Evolutionary conservation across 2,888 invertebrate species (phyloP), one percentile per base, ranked within the genome.

Genomic region (Limulus polyphemus): DNA sequence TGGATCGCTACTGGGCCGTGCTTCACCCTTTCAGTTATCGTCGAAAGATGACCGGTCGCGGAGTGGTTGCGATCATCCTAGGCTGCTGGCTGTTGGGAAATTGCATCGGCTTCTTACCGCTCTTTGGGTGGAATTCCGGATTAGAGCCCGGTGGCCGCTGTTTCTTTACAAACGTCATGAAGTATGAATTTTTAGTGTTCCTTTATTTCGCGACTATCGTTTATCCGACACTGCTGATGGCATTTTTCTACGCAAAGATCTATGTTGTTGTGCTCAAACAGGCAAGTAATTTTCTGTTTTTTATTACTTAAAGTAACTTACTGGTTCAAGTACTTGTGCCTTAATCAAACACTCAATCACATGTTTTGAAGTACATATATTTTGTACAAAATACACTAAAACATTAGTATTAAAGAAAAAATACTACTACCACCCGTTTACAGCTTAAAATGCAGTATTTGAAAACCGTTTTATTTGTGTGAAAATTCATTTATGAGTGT

Each of bases 1-100:
- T 92, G 69, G 93, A 93, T 79, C 83, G 93, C 63, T 93, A 91
- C 76, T 91, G 91, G 90, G 92, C 93, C 58, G 92, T 93, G 65
- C 81, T 92, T 1, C 84, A 90, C 77, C 93, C 93, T 9, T 88
- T 93, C 86, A 88, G 87, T 68, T 93, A 92, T 77, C 89, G 90
- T 16, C 82, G 89, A 71, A 89, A 88, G 74, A 89, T 92, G 64
- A 83, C 89, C 69, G 88, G 89, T 11, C 86, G 84, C 76, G 90
- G 89, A 57, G 89, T 91, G 64, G 84, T 83, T 83, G 88, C 84
- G 64, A 90, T 92, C 72, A 92, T 93, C 72, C 82, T 85, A 56
- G 82, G 85, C 63, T 91, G 92, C 77, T 93, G 92, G 91, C 81
- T 88, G 61, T 83, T 88, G 1, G 92, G 92, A 0, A 82, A 84